Conservation (phyloP, 2,113 vertebrate species). For the Circaetus gallicus region DNA sequence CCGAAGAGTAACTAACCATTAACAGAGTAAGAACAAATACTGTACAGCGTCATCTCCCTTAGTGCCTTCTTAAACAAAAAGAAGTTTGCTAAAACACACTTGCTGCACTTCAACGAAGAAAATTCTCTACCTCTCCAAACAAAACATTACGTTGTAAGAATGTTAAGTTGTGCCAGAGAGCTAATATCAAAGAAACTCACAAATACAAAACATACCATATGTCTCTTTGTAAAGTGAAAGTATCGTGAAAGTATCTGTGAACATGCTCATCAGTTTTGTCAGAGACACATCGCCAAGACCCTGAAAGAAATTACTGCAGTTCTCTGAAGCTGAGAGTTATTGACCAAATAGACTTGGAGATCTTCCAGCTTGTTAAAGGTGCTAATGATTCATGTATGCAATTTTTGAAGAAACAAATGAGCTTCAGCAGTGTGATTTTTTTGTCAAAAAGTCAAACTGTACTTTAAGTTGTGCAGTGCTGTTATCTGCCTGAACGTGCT, state of each 20-base stretch:
- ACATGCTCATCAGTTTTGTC: background rate
- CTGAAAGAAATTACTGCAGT: background rate
- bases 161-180: background rate
- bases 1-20: background rate
- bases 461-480: background rate
- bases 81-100: background rate
- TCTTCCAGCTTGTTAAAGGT: slow-evolving; percentile 44
- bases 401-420: slow-evolving; percentile 31
- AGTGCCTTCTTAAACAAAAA: background rate
- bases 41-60: background rate
- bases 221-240: background rate
- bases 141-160: background rate
- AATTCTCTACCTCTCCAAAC: background rate
- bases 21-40: background rate
- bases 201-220: background rate
- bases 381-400: slow-evolving; percentile 25
- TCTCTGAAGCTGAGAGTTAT: slow-evolving; percentile 13
- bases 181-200: background rate
- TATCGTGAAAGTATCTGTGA: background rate
- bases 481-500: background rate
- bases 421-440: slow-evolving; percentile 18
- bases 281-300: background rate
- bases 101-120: background rate
- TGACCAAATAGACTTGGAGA: slow-evolving; percentile 45
- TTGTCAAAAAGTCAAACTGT: slow-evolving; percentile 24